Base-by-base conservation (phyloP, 2,888 invertebrate species). In the Toxonevra muliebris region DNA sequence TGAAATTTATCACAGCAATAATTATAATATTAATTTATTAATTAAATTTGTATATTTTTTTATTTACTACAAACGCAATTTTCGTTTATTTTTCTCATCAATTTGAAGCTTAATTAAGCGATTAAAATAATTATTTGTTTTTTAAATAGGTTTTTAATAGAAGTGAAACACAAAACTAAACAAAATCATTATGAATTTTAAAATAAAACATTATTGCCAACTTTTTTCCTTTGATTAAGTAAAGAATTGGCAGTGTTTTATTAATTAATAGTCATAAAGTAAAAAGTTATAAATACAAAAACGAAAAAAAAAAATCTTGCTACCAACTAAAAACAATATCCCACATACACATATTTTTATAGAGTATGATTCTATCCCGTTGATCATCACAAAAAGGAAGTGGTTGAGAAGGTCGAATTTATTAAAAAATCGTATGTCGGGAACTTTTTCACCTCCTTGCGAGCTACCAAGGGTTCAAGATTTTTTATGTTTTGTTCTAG, bases 1-100 rank as follows among this genome's bases (percentile, higher is more conserved):
- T 82, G 80, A 83, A 79, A 76, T 79, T 77, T 83, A 83, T 83
- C 83, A 83, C 83, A 83, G 83, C 82, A 82, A 82, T 82, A 79
- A 78, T 77, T 73, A 73, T 71, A 68, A 67, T 61, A 53, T 67
- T 68, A 61, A 70, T 71, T 68, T 48, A 67, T 66, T 61, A 63
- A 40, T 60, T 63, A 61, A 57, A n/a, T 65, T 69, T 75, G 71
- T 65, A 55, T 65, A 67, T 69, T 58, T 17, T 66, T 65, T 52
- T 19, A 61, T 54, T 43, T 17, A 65, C 65, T 72, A n/a, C 68
- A 60, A 50, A 53, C 50, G 68, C 57, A 50, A 54, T 62, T 52
- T 48, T 53, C 62, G 61, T 19, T 62, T 65, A 54, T 61, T 53
- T 68, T 65, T 52, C 61, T 45, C 60, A 7, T 65, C 65, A 62